A percentile compares a stretch with the other conserved stretches of the same genome.
phyloP scores from a whole-genome alignment of 2,113 vertebrate genomes.

The Isichthys henryi region DNA sequence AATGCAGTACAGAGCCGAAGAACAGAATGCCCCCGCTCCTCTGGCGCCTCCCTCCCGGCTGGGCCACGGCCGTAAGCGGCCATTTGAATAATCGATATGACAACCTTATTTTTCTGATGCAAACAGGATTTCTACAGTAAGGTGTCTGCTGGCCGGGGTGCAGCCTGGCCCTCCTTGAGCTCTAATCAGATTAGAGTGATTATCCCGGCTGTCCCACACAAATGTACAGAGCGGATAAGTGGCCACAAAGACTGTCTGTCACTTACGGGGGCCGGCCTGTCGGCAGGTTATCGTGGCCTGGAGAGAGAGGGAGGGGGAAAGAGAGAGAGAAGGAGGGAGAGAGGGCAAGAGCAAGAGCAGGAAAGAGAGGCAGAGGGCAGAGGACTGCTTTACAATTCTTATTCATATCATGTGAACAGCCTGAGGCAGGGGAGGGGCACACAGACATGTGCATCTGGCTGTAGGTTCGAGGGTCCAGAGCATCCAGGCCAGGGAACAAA shows the following conservation, averaged over 20 bases:
- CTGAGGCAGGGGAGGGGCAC: slow-evolving; percentile 52
- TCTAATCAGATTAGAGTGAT: slow-evolving; percentile 98
- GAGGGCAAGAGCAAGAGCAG: background rate
- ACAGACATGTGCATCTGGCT: slow-evolving; percentile 65
- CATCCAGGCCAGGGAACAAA: background rate
- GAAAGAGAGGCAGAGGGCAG: slow-evolving; percentile 32
- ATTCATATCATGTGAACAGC: slow-evolving; percentile 71
- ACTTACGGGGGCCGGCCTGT: slow-evolving; percentile 73
- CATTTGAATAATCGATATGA: slow-evolving; percentile 99
- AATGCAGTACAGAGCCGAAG: background rate
- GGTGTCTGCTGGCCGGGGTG: slow-evolving; percentile 85
- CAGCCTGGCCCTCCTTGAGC: slow-evolving; percentile 97
- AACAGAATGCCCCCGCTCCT: background rate
- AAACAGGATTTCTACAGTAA: slow-evolving; percentile 92
- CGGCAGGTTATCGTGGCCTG: slow-evolving; percentile 67
- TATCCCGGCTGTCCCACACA: slow-evolving; percentile 98
- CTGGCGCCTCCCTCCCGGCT: slow-evolving; percentile 44
- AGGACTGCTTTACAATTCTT: slow-evolving; percentile 73
- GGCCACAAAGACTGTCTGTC: slow-evolving; percentile 92
- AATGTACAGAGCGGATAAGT: slow-evolving; percentile 95
- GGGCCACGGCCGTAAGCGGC: slow-evolving; percentile 63
- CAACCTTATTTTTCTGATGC: slow-evolving; percentile 98
- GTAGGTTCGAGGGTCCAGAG: background rate
- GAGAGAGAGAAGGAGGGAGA: slow-evolving; percentile 46
- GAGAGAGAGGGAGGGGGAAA: slow-evolving; percentile 56